Evolutionary conservation across 1,140 invertebrate genomes (phyloP), one percentile per base, ranked within the genome.

Genomic region (Anadara kagoshimensis): DNA sequence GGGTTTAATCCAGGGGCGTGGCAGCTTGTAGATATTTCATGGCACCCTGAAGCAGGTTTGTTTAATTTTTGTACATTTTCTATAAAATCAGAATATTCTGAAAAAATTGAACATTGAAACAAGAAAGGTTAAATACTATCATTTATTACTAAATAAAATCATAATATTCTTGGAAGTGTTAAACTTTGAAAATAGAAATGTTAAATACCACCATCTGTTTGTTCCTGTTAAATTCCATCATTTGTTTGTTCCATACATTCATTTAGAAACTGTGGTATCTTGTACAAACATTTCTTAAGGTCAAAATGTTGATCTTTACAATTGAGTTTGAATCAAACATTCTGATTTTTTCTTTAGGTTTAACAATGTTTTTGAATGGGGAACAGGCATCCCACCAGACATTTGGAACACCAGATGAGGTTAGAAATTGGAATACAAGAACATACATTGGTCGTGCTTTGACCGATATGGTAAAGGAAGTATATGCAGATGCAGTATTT

Each of bases 11-110:
- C 75, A 4, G 78, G 79, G 22, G 73, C 78, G 47, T 88, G 85
- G 85, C 82, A 88, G 56, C 59, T 79, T 69, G 69, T 89, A 64
- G 87, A 89, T 47, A 49, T 87, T 2, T 78, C 86, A 0, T 89
- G 87, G 87, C 81, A 87, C 47, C 85, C 85, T 20, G 73, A 80
- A 65, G 62, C 64, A 74, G 79, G 79, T 81, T 36, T 36, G 29
- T 36, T 36, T 3, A 36, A 36, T 3, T 2, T 36, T 36, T 36
- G n/a, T 7, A 36, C 29, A 36, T 36, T 7, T 36, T 36, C 29
- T 36, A n/a, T n/a, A n/a, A n/a, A n/a, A n/a, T n/a, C n/a, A n/a
- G n/a, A n/a, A n/a, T n/a, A n/a, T n/a, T n/a, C n/a, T n/a, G n/a
- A n/a, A n/a, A n/a, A n/a, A n/a, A n/a, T n/a, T n/a, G n/a, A n/a